Conservation (phyloP, 2,888 invertebrate genomes). For the Crematogaster levior region DNA sequence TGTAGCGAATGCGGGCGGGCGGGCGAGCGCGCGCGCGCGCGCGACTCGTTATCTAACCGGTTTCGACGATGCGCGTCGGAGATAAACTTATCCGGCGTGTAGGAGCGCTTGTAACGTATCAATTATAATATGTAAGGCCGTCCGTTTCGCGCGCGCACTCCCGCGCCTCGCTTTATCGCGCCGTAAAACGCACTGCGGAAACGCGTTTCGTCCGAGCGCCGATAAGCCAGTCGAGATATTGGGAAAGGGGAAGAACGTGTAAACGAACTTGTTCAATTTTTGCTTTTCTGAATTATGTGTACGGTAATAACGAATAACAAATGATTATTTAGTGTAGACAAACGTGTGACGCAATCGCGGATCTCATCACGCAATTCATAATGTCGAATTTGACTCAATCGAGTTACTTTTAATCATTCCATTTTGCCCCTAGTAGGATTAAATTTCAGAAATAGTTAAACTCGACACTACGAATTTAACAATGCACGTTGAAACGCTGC, state of each 20-base stretch:
- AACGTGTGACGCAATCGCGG: neutral
- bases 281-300: neutral
- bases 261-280: neutral
- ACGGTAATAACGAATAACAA: conserved; percentile 3
- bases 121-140: conserved; percentile 72
- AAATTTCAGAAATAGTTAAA: too few relatives aligned
- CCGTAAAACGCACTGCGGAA: conserved; percentile 53
- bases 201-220: conserved; percentile 51
- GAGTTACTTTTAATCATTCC: too few relatives aligned
- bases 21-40: conserved; percentile 31
- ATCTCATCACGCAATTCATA: too few relatives aligned
- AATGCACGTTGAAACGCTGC: neutral
- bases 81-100: conserved; percentile 76
- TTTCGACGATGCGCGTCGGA: conserved; percentile 71
- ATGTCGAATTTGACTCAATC: too few relatives aligned
- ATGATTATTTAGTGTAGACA: neutral
- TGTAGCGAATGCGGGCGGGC: conserved; percentile 55
- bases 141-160: conserved; percentile 60
- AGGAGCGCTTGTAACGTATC: conserved; percentile 74
- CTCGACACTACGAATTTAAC: too few relatives aligned
- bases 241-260: neutral
- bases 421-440: too few relatives aligned
- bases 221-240: conserved; percentile 56
- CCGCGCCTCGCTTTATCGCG: conserved; percentile 65
- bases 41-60: conserved; percentile 75